Evolutionary conservation across 2,888 invertebrate species (phyloP).

Genomic region (Eucriotettix oculatus): DNA sequence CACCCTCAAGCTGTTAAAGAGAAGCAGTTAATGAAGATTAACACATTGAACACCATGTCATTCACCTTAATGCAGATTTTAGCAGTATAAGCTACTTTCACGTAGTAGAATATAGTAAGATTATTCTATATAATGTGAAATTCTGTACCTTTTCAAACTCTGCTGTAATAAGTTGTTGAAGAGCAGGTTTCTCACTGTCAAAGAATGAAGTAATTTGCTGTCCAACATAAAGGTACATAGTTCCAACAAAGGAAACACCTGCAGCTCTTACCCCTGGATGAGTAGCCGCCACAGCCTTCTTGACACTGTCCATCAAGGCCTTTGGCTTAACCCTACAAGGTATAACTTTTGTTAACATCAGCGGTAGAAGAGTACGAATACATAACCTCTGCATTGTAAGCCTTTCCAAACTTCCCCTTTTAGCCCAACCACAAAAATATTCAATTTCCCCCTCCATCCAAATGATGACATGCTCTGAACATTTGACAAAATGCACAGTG

Average conservation of each 20-base stretch:
- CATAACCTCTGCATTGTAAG: no score
- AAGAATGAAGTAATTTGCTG: constrained; percentile 57
- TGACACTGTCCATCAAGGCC: constrained; percentile 54
- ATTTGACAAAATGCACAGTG: no score
- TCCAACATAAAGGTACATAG: constrained; percentile 69
- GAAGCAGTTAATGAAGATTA: no score
- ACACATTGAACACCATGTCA: no score
- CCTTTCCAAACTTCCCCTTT: no score
- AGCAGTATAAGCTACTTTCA: no score
- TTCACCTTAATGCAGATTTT: no score
- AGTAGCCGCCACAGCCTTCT: constrained; percentile 68
- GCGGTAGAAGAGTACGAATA: background rate
- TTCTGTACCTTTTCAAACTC: constrained; percentile 57
- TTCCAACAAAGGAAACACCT: constrained; percentile 55
- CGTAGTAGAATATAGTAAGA: no score
- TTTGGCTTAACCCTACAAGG: constrained; percentile 45
- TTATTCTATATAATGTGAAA: no score
- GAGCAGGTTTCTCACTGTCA: constrained; percentile 70
- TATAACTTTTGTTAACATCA: constrained; percentile 12
- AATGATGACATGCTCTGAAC: no score
- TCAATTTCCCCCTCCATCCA: no score
- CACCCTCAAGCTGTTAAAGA: constrained; percentile 36
- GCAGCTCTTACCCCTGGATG: constrained; percentile 72
- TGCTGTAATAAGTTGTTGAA: constrained; percentile 67
- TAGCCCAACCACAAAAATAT: no score